Percentiles rank a stretch among this genome's conserved stretches.
Evolutionary conservation across 2,797 vertebrate species (phyloP).

Genomic region (Sebastes elongatus): DNA sequence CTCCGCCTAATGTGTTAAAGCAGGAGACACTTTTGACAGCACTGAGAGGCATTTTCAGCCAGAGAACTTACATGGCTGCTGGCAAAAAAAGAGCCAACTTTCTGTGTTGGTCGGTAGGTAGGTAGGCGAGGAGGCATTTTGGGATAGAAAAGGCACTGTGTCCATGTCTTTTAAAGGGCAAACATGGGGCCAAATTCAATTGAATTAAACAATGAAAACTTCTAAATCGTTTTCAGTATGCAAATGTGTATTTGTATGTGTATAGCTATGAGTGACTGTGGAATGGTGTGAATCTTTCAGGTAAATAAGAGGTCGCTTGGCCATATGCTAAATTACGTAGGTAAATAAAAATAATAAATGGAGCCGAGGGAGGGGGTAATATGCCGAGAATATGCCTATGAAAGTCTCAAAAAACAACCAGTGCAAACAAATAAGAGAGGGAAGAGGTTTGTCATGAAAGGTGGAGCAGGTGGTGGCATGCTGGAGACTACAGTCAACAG

Average conservation of each 20-base stretch:
- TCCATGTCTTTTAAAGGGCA: not conserved
- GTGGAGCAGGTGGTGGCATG: too few relatives aligned
- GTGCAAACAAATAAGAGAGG: too few relatives aligned
- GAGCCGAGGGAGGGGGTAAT: too few relatives aligned
- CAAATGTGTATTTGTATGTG: not conserved
- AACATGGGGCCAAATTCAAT: not conserved
- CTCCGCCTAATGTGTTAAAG: slow-evolving; percentile 58
- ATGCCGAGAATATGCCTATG: too few relatives aligned
- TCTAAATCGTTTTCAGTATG: not conserved
- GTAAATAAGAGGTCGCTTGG: not conserved
- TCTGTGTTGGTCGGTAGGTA: not conserved
- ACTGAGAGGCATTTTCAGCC: slow-evolving; percentile 49
- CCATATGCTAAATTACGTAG: not conserved
- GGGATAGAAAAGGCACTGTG: not conserved
- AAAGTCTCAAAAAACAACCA: not conserved
- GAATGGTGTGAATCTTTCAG: not conserved
- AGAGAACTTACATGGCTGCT: slow-evolving; percentile 33
- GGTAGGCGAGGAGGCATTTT: not conserved
- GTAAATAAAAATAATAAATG: too few relatives aligned
- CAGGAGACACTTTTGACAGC: slow-evolving; percentile 65
- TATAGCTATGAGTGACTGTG: not conserved
- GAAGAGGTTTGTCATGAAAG: too few relatives aligned
- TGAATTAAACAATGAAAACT: not conserved
- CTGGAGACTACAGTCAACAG: too few relatives aligned
- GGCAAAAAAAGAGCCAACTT: slow-evolving; percentile 19